Base-by-base conservation (phyloP, 1,140 invertebrate genomes). In the Aricia agestis region DNA sequence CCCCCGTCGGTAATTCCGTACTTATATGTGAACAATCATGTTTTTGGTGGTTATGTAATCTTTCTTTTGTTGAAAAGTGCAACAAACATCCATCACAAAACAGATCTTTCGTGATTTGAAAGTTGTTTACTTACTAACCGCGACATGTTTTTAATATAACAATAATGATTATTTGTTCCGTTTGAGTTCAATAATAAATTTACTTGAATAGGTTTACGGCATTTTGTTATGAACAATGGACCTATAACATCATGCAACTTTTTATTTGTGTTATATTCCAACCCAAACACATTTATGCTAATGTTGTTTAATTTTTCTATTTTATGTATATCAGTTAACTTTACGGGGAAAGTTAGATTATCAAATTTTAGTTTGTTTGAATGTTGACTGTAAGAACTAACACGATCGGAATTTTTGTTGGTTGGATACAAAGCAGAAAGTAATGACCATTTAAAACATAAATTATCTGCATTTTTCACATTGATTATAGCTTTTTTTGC, bases 241-340 rank as follows among this genome's bases (percentile, higher is more conserved):
- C 82, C 25, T 25, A 25, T 25, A 25, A 25, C 25, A 25, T 25
- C 25, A 68, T 66, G 42, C 25, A 25, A 25, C 25, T 25, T 25
- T 25, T 25, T 25, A 25, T 25, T 25, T 25, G 25, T 66, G 68
- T 82, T 67, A n/a, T 68, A 75, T 69, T 84, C 74, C 61, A 82
- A 71, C 31, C 76, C 76, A 70, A 76, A 82, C 72, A 82, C 76
- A 69, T 82, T 82, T 11, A 82, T 77, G 74, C 78, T 81, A 6
- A 91, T 74, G 77, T 82, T 78, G 79, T 92, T 92, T 68, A 82
- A 68, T 69, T 77, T 72, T 77, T 89, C 85, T 71, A 89, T 77
- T 78, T 82, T 84, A 66, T 42, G 31, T 52, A 90, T 81, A 78
- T 88, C 81, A 45, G 70, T 74, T 67, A 90, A 71, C 75, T 81